phyloP scores from a whole-genome alignment of 2,888 invertebrate species.

The Bibio marci region DNA sequence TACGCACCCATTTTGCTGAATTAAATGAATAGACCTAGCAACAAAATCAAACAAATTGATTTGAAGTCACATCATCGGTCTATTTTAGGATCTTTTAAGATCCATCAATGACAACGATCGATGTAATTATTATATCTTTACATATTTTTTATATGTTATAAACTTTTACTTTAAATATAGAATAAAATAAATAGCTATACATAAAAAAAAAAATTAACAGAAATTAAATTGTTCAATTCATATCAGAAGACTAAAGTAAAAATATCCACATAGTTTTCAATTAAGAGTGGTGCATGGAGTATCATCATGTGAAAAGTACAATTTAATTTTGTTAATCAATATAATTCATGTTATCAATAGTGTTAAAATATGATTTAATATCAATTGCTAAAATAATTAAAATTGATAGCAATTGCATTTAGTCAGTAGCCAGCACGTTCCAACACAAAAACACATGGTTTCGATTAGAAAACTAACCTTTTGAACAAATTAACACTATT shows the following conservation, averaged over 20 bases:
- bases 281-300: conserved; percentile 5
- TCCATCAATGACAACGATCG: conserved; percentile 12
- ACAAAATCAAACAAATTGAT: conserved; percentile 42
- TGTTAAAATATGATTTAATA: too few relatives aligned
- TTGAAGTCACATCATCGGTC: conserved; percentile 58
- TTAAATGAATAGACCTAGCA: conserved; percentile 41
- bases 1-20: conserved; percentile 86
- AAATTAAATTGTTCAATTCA: not conserved
- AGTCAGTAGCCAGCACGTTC: too few relatives aligned
- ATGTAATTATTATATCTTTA: conserved; percentile 3
- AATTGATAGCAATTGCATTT: too few relatives aligned
- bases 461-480: too few relatives aligned
- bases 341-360: too few relatives aligned
- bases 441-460: too few relatives aligned
- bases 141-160: too few relatives aligned
- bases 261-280: conserved; percentile 1
- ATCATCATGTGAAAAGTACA: conserved; percentile 2
- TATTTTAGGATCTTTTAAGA: conserved; percentile 20
- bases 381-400: too few relatives aligned
- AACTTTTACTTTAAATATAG: not conserved
- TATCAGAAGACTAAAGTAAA: not conserved
- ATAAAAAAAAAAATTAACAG: too few relatives aligned
- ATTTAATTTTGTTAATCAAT: too few relatives aligned
- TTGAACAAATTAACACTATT: too few relatives aligned
- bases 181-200: not conserved